Conservation (phyloP, 1,140 invertebrate species). For the Drepana arcuata region DNA sequence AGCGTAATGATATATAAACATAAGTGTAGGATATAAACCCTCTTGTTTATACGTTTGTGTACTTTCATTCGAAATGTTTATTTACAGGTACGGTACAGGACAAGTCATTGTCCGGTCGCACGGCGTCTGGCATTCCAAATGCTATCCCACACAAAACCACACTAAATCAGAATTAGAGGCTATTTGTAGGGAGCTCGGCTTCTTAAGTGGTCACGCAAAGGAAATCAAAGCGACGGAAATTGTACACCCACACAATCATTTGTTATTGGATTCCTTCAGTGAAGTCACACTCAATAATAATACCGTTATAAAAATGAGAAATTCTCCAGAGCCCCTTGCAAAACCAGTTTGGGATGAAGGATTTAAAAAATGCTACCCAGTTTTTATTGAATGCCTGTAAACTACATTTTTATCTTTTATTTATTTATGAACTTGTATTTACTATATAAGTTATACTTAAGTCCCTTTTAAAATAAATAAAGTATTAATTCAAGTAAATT, state of each 20-base stretch:
- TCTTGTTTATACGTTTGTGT: no score
- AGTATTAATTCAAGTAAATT: no score
- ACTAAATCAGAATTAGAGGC: conserved; percentile 48
- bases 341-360: conserved; percentile 25
- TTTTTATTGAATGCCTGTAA: conserved; percentile 57
- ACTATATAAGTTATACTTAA: no score
- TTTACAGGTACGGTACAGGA: conserved; percentile 48
- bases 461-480: no score
- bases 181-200: conserved; percentile 49
- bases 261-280: conserved; percentile 38
- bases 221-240: conserved; percentile 24
- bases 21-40: no score
- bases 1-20: no score
- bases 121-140: conserved; percentile 56
- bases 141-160: conserved; percentile 37
- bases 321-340: conserved; percentile 38
- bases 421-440: no score
- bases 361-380: conserved; percentile 41
- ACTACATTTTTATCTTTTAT: no score
- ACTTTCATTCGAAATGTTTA: no score
- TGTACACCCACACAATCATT: conserved; percentile 28
- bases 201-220: conserved; percentile 51
- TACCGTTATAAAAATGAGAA: conserved; percentile 46
- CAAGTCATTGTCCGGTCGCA: conserved; percentile 45
- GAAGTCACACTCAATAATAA: conserved; percentile 49